Percentiles rank a stretch among this genome's conserved stretches.
Conservation (phyloP, 2,888 invertebrate genomes). For the Himalopsyche japonica region DNA sequence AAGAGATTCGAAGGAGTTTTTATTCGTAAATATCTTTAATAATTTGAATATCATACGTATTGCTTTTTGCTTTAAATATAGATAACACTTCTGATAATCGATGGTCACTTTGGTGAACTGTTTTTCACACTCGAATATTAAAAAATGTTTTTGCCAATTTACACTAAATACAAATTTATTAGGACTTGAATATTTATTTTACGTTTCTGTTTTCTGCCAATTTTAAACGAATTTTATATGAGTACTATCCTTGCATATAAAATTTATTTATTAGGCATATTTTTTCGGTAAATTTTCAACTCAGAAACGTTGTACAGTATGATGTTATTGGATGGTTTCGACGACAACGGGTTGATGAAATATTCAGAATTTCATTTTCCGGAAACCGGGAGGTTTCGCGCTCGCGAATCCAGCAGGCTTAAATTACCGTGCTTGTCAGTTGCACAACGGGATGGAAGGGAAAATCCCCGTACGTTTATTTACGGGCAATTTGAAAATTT, state of each 20-base stretch:
- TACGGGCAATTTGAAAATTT: slow-evolving; percentile 12
- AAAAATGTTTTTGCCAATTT: background rate
- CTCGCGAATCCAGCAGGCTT: background rate
- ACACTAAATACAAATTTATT: too few species aligned
- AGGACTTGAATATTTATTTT: background rate
- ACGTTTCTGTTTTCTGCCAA: background rate
- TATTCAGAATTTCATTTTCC: slow-evolving; percentile 8
- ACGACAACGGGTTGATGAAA: background rate
- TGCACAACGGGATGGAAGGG: background rate
- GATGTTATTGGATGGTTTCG: background rate
- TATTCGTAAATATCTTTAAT: too few species aligned
- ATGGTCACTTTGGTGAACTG: too few species aligned
- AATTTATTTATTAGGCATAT: background rate
- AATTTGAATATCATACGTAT: too few species aligned
- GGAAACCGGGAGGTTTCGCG: background rate
- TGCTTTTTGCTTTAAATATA: too few species aligned
- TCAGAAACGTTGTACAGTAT: background rate
- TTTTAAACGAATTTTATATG: background rate
- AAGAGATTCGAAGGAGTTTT: too few species aligned
- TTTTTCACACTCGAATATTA: too few species aligned
- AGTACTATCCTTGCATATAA: background rate
- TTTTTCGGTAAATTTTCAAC: background rate
- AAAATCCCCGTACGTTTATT: slow-evolving; percentile 7
- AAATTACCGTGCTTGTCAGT: slow-evolving; percentile 10
- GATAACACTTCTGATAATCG: too few species aligned